These are phyloP conservation scores for Edolisoma coerulescens DNA, from an alignment of 2,113 vertebrate genomes.

Conservation along the genomic window DNA sequence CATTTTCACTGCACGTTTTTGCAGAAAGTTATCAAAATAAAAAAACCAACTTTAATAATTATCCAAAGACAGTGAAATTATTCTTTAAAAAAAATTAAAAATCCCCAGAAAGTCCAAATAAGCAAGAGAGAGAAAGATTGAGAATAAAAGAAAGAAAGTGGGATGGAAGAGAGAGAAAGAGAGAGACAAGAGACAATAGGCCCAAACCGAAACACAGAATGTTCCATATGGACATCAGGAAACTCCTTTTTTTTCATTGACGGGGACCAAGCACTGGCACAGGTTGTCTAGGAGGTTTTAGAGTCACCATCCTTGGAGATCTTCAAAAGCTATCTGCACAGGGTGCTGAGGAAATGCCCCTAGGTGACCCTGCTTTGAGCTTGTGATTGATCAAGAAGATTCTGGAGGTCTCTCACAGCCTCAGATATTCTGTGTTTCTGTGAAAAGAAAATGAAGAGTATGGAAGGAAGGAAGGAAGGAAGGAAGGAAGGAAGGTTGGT, in stretches of 20 bases:
- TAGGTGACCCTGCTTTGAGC: neutral
- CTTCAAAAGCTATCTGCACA: neutral
- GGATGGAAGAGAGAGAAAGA: neutral
- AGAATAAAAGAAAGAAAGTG: neutral
- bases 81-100: neutral
- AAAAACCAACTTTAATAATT: neutral
- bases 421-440: neutral
- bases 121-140: neutral
- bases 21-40: neutral
- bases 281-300: neutral
- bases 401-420: neutral
- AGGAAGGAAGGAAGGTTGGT: too few species aligned
- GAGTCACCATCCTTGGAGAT: neutral
- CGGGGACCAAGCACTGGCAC: neutral
- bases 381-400: neutral
- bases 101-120: neutral
- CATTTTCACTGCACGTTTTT: neutral
- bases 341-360: neutral
- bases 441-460: neutral
- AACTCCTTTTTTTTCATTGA: neutral
- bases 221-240: neutral
- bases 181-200: neutral
- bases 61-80: neutral
- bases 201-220: neutral
- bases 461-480: too few species aligned